These are phyloP conservation scores for Caenorhabditis auriculariae DNA, from an alignment of 2,888 invertebrate genomes.

Conservation along the genomic window DNA sequence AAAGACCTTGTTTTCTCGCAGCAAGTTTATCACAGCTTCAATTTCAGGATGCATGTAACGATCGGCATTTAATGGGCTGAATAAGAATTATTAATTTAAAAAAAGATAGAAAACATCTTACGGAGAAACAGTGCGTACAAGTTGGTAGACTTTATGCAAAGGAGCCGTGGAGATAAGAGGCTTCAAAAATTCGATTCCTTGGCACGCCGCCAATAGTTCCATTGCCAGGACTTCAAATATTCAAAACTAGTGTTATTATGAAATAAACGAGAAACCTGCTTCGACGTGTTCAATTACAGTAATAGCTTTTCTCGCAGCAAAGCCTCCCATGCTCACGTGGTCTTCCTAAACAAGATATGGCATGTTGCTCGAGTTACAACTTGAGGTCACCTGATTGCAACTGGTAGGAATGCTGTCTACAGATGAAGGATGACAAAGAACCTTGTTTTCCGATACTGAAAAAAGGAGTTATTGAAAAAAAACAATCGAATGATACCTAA, in stretches of 20 bases:
- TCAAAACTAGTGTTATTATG: background rate
- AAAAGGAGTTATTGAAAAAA: background rate
- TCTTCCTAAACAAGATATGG: conserved; percentile 69
- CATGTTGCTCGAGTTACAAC: background rate
- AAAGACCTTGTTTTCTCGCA: conserved; percentile 66
- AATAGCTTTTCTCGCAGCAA: conserved; percentile 72
- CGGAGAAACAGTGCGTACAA: conserved; percentile 69
- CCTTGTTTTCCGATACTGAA: conserved; percentile 74
- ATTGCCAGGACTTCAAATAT: conserved; percentile 70
- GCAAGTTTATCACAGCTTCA: conserved; percentile 69
- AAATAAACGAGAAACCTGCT: no score
- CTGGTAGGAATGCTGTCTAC: conserved; percentile 74
- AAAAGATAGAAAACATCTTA: conserved; percentile 51
- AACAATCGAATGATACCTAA: conserved; percentile 66
- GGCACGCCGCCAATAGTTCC: conserved; percentile 73
- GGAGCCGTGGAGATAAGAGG: conserved; percentile 72
- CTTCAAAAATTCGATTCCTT: conserved; percentile 73
- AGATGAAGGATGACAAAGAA: conserved; percentile 73
- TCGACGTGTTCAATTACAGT: conserved; percentile 69
- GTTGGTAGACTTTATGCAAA: conserved; percentile 72
- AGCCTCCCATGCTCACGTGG: conserved; percentile 76
- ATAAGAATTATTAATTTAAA: conserved; percentile 20
- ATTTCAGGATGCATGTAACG: conserved; percentile 74
- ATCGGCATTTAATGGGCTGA: conserved; percentile 72
- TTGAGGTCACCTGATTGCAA: conserved; percentile 70